Percentiles rank a stretch among this genome's conserved stretches.
phyloP scores from a whole-genome alignment of 2,113 vertebrate genomes.

The Zootoca vivipara region DNA sequence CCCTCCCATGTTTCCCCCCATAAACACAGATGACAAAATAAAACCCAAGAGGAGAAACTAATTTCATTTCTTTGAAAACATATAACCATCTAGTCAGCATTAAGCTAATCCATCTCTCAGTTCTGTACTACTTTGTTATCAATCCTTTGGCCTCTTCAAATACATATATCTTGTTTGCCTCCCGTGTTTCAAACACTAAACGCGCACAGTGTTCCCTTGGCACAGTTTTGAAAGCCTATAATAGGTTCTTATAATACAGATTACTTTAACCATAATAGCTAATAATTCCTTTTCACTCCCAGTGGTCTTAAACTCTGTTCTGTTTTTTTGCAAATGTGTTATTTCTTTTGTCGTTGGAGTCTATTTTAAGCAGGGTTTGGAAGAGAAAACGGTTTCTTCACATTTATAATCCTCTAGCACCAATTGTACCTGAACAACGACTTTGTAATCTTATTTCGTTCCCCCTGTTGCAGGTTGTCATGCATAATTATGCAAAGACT shows the following conservation, averaged over 20 bases:
- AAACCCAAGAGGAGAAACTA: background rate
- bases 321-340: background rate
- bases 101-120: background rate
- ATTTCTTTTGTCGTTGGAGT: background rate
- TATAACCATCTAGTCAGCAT: background rate
- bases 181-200: constrained; percentile 12
- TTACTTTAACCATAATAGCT: constrained; percentile 29
- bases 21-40: background rate
- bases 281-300: constrained; percentile 23
- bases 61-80: background rate
- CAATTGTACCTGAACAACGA: background rate
- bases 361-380: background rate
- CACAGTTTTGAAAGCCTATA: constrained; percentile 14
- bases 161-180: background rate
- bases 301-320: background rate
- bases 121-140: background rate
- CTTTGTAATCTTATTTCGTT: constrained; percentile 2
- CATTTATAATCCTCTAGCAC: background rate
- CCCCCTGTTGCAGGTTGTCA: background rate
- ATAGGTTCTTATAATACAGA: constrained; percentile 13
- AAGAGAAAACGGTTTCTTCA: background rate
- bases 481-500: background rate
- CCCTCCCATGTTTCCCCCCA: no score
- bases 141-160: background rate
- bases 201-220: background rate